These are phyloP conservation scores for Pachyramphus minor DNA, from an alignment of 2,113 vertebrate species.

Conservation along the genomic window DNA sequence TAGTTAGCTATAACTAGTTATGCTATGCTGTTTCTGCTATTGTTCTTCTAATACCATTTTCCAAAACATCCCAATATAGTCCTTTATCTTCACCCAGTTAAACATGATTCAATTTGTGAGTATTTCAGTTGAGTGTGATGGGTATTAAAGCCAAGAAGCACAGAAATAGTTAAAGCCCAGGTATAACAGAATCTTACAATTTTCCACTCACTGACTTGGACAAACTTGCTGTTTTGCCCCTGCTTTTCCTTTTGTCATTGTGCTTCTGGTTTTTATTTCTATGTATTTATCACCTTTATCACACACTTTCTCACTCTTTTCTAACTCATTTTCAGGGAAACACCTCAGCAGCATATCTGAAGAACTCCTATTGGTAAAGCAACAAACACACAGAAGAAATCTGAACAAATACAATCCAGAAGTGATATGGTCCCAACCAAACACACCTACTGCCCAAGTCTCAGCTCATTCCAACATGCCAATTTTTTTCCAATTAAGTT, in stretches of 20 bases:
- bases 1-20: not conserved
- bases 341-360: not conserved
- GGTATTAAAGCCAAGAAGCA: not conserved
- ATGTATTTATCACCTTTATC: not conserved
- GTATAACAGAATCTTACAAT: not conserved
- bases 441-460: not conserved
- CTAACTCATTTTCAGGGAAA: not conserved
- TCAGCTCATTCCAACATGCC: not conserved
- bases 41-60: not conserved
- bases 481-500: not conserved
- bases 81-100: not conserved
- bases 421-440: rapidly evolving
- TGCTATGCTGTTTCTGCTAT: not conserved
- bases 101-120: not conserved
- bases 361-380: not conserved
- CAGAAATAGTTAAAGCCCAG: not conserved
- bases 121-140: not conserved
- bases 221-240: not conserved
- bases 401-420: not conserved
- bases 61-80: not conserved
- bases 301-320: not conserved
- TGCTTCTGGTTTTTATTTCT: not conserved
- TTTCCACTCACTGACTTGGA: not conserved
- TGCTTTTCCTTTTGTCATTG: not conserved
- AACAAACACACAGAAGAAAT: not conserved